These are phyloP conservation scores for Prionailurus bengalensis DNA, from an alignment of 2,113 vertebrate species.

Conservation along the genomic window DNA sequence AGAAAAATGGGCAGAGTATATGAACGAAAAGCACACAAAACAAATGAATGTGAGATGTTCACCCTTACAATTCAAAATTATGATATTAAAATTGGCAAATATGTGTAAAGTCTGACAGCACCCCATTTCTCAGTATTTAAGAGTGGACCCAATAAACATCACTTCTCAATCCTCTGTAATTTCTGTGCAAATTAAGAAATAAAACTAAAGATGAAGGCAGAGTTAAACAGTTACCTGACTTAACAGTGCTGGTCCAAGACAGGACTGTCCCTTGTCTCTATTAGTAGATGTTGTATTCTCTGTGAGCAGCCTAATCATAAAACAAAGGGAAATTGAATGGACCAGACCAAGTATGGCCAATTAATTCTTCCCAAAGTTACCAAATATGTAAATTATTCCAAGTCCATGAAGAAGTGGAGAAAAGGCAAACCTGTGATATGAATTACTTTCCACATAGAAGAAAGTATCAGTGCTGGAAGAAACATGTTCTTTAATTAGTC, in stretches of 20 bases:
- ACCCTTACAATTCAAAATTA: neutral
- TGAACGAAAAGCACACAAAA: neutral
- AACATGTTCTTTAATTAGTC: neutral
- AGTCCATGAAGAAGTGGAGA: neutral
- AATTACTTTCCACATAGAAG: neutral
- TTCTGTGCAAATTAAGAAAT: neutral
- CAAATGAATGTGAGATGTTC: neutral
- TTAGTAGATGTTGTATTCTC: neutral
- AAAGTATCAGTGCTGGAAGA: neutral
- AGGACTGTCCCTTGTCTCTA: neutral
- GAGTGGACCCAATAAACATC: neutral
- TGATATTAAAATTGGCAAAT: neutral
- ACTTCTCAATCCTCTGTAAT: neutral
- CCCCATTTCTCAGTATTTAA: neutral
- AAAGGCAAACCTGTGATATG: neutral
- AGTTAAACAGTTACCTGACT: constrained; percentile 3
- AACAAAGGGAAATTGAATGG: neutral
- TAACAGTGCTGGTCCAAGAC: neutral
- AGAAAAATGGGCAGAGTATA: neutral
- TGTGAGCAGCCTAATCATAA: neutral
- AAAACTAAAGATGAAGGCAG: neutral
- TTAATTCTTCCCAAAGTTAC: neutral
- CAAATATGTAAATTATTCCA: neutral
- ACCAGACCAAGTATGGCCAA: neutral
- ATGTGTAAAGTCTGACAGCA: neutral